Evolutionary conservation across 2,113 vertebrate species (phyloP), one percentile per base, ranked within the genome.

Genomic region (Bathybates hornii): DNA sequence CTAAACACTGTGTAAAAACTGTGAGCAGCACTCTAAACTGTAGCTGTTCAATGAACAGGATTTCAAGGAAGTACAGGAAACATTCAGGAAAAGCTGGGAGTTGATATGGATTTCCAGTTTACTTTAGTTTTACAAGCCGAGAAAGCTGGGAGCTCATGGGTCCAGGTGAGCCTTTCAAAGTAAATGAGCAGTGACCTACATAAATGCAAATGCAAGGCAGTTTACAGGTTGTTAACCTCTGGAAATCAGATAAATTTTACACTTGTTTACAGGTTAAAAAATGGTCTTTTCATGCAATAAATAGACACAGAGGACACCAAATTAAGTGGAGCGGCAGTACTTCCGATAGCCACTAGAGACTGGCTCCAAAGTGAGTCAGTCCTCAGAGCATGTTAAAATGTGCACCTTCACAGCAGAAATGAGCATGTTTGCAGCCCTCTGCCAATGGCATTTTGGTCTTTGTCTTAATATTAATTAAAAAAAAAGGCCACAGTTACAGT

Each of bases 361-460:
- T 76, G 41, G 41, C 24, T 50, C 12, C 43, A 48, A 19, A 48
- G 3, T 29, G 71, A 76, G 71, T 50, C 41, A 48, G 24, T 76
- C 9, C 24, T 16, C 24, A 76, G 14, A 76, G 14, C 41, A 76
- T 76, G 21, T 73, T 73, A 73, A 73, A 73, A 73, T 73, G 21
- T 73, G 21, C 21, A 45, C 41, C 3, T 29, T 45, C 24, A 27
- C 41, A 48, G 14, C 24, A 76, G 14, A 76, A 76, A 48, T 48
- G 6, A 76, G 16, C 43, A 76, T 32, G 43, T 48, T 48, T 76
- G 4, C 24, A 76, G 43, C 43, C 9, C 9, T 29, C 14, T 50
- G 5, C 43, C 14, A 11, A 76, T 50, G 43, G 4, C 3, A 76
- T 50, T 50, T 50, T 50, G 71, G 14, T 76, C 71, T 76, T 21